Conservation (phyloP, 1,140 invertebrate species). For the Oedothorax gibbosus region DNA sequence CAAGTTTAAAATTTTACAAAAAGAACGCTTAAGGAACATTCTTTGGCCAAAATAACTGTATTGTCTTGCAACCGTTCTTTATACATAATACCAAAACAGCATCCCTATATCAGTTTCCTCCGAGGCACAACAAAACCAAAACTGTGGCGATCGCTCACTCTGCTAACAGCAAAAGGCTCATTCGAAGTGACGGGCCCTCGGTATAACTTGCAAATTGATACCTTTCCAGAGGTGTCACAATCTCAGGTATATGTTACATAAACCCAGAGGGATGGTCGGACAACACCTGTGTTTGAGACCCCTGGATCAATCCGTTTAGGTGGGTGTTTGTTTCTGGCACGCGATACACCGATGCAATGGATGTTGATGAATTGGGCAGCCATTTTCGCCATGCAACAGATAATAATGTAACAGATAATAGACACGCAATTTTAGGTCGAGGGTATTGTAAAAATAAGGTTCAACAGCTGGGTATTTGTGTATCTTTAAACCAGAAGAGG, state of each 20-base stretch:
- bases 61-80: too few species aligned
- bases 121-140: too few species aligned
- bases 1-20: too few species aligned
- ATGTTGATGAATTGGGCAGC: background rate
- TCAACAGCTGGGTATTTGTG: too few species aligned
- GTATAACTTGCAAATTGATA: conserved; percentile 40
- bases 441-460: too few species aligned
- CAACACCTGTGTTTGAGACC: conserved; percentile 16
- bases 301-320: conserved; percentile 25
- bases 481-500: too few species aligned
- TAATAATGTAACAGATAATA: too few species aligned
- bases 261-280: background rate
- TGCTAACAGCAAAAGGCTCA: conserved; percentile 2
- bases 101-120: background rate
- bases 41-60: too few species aligned
- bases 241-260: background rate
- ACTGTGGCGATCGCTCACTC: conserved; percentile 14
- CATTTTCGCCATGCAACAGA: too few species aligned
- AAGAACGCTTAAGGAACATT: too few species aligned
- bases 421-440: too few species aligned
- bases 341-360: conserved; percentile 10
- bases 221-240: conserved; percentile 31
- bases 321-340: conserved; percentile 5
- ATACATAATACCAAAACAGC: background rate
- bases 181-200: conserved; percentile 21